These are phyloP conservation scores for Athrips mouffetella DNA, from an alignment of 2,888 invertebrate species.

Conservation along the genomic window DNA sequence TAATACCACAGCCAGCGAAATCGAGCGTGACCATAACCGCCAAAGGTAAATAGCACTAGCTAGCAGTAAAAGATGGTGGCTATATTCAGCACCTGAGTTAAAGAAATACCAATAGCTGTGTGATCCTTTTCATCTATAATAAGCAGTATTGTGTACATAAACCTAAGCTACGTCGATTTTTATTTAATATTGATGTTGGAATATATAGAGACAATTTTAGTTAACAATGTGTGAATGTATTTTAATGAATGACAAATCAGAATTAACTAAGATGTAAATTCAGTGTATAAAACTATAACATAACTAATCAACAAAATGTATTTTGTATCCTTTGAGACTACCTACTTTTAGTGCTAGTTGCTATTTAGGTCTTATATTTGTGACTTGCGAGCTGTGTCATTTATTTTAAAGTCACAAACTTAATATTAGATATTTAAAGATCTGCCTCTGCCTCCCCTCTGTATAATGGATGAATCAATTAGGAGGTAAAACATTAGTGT, in stretches of 20 bases:
- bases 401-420: constrained; percentile 61
- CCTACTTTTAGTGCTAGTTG: constrained; percentile 29
- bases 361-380: constrained; percentile 38
- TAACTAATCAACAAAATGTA: constrained; percentile 40
- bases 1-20: constrained; percentile 91
- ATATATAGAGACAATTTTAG: constrained; percentile 57
- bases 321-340: constrained; percentile 32
- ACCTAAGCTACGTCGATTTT: constrained; percentile 47
- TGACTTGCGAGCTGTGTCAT: constrained; percentile 45
- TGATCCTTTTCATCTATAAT: constrained; percentile 50
- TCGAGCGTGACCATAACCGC: constrained; percentile 66
- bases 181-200: constrained; percentile 53
- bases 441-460: constrained; percentile 59
- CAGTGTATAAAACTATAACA: constrained; percentile 48
- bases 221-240: constrained; percentile 53
- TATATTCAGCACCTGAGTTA: constrained; percentile 27
- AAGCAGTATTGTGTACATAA: constrained; percentile 73
- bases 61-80: constrained; percentile 37
- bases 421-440: constrained; percentile 35
- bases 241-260: constrained; percentile 44
- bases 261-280: constrained; percentile 53
- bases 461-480: constrained; percentile 41
- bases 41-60: constrained; percentile 67
- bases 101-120: constrained; percentile 34
- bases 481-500: constrained; percentile 31